Conservation (phyloP, 2,888 invertebrate genomes). For the Andrena flavipes region DNA sequence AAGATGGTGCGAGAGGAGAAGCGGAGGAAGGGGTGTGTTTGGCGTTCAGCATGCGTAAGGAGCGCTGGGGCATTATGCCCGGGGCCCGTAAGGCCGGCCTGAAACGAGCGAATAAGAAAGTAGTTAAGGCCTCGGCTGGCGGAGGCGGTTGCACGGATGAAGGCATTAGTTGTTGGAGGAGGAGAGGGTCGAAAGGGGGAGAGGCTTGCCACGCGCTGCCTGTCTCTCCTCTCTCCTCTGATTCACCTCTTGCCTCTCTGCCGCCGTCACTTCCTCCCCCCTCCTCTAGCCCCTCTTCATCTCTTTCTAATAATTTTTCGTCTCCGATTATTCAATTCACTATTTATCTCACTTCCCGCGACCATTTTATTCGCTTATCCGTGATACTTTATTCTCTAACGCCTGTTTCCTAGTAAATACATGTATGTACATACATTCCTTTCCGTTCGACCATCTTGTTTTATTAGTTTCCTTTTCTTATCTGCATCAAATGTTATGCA, state of each 20-base stretch:
- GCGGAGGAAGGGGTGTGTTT: constrained; percentile 51
- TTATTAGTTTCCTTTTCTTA: too few relatives aligned
- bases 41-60: constrained; percentile 81
- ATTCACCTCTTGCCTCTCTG: constrained; percentile 49
- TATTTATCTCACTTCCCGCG: constrained; percentile 15
- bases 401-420: not conserved
- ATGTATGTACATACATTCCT: too few relatives aligned
- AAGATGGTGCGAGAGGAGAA: constrained; percentile 46
- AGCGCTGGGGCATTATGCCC: constrained; percentile 72
- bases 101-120: constrained; percentile 78
- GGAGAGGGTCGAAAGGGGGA: constrained; percentile 60
- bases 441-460: too few relatives aligned
- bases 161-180: constrained; percentile 53
- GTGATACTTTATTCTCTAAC: not conserved
- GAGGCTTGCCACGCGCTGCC: constrained; percentile 81
- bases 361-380: not conserved
- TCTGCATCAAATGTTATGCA: too few relatives aligned
- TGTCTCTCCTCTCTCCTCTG: constrained; percentile 72
- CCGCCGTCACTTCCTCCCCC: constrained; percentile 39
- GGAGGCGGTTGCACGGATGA: constrained; percentile 65
- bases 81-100: constrained; percentile 63
- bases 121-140: constrained; percentile 66
- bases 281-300: constrained; percentile 5
- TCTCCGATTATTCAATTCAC: constrained; percentile 27
- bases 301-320: constrained; percentile 40